Evolutionary conservation across 37 sponge, comb jelly and placozoan species (phyloP).

Genomic region (Oscarella lobularis): DNA sequence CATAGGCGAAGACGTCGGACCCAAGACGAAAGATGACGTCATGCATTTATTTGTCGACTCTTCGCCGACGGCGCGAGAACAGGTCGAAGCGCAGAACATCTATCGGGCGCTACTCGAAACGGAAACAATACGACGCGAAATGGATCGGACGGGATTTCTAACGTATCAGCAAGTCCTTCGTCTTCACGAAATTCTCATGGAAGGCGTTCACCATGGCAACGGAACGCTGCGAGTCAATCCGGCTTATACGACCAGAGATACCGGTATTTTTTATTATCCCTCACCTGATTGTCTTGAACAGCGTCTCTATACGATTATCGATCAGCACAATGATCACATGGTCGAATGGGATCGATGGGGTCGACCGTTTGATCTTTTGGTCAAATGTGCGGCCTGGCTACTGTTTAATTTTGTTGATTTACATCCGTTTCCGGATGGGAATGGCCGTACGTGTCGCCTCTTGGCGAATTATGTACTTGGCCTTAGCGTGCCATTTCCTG

Average conservation of each 20-base stretch:
- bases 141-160: slow-evolving; percentile 18
- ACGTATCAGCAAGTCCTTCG: slow-evolving; percentile 31
- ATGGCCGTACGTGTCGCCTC: too few relatives aligned
- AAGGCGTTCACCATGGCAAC: slow-evolving; percentile 12
- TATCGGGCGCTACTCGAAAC: too few relatives aligned
- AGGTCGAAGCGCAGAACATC: too few relatives aligned
- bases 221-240: slow-evolving; percentile 21
- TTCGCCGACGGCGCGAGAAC: too few relatives aligned
- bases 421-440: slow-evolving; percentile 56
- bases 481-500: too few relatives aligned
- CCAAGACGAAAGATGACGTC: too few relatives aligned
- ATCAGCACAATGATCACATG: slow-evolving; percentile 35
- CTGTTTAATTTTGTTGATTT: slow-evolving; percentile 35
- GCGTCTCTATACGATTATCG: slow-evolving; percentile 18
- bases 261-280: slow-evolving; percentile 17
- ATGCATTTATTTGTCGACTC: too few relatives aligned
- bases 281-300: slow-evolving; percentile 7
- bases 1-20: too few relatives aligned
- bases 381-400: slow-evolving; percentile 40
- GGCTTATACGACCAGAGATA: slow-evolving; percentile 20
- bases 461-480: too few relatives aligned
- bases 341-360: too few relatives aligned
- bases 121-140: too few relatives aligned
- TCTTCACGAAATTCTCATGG: slow-evolving; percentile 13
- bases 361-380: neutral